Percentiles rank a stretch among this genome's conserved stretches.
These are phyloP conservation scores for Melanophora roralis DNA, from an alignment of 2,888 invertebrate genomes.

Conservation along the genomic window DNA sequence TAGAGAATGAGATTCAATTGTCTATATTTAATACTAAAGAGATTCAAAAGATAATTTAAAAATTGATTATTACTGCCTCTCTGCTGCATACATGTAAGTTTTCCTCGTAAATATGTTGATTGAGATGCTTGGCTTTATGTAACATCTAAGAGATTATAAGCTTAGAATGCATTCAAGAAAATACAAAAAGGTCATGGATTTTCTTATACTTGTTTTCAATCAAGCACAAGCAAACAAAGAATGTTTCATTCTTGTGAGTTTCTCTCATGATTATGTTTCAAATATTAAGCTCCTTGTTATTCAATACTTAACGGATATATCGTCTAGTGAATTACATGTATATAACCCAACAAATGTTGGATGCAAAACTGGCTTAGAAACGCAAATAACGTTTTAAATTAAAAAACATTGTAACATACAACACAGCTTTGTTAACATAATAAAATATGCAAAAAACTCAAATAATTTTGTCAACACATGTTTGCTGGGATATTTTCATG, in stretches of 20 bases:
- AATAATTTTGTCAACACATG: neutral
- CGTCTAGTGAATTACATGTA: slow-evolving; percentile 19
- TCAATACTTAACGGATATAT: slow-evolving; percentile 18
- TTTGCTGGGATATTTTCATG: neutral
- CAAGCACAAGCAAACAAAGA: slow-evolving; percentile 49
- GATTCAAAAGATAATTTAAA: no score
- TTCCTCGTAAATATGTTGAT: neutral
- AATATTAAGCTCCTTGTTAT: slow-evolving; percentile 33
- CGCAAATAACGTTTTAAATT: no score
- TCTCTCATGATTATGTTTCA: slow-evolving; percentile 10
- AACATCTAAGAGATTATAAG: slow-evolving; percentile 55
- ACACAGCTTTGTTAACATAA: no score
- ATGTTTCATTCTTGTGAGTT: slow-evolving; percentile 26
- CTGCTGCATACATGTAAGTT: no score
- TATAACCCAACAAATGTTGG: slow-evolving; percentile 34
- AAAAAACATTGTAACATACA: no score
- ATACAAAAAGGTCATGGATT: slow-evolving; percentile 56
- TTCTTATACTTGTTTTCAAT: neutral
- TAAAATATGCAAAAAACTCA: no score
- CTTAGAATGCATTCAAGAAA: slow-evolving; percentile 53
- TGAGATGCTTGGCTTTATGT: slow-evolving; percentile 23
- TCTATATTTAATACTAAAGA: no score
- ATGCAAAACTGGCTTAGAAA: neutral
- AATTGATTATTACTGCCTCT: no score
- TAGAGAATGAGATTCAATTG: no score